These are phyloP conservation scores for Anhinga anhinga DNA, from an alignment of 2,113 vertebrate species.

Conservation along the genomic window DNA sequence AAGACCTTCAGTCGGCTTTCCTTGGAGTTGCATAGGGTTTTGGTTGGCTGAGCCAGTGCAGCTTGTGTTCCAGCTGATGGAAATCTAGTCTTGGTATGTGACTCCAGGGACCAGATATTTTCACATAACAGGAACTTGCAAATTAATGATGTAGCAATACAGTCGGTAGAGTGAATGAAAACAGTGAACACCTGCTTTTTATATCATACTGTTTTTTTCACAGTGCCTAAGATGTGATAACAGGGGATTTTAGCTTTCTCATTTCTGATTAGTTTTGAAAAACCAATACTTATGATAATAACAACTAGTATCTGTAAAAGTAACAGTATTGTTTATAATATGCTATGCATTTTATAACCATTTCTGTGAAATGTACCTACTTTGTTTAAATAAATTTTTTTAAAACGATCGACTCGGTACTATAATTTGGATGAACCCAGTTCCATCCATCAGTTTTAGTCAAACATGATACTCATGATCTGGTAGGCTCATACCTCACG, in stretches of 20 bases:
- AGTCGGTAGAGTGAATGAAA: not conserved
- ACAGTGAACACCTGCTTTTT: not conserved
- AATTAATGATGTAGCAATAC: not conserved
- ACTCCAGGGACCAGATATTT: not conserved
- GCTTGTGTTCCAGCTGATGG: not conserved
- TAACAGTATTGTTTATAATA: conserved; percentile 63
- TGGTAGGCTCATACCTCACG: not conserved
- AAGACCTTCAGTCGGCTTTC: not conserved
- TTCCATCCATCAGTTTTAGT: not conserved
- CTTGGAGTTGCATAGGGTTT: not conserved
- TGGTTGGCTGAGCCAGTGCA: not conserved
- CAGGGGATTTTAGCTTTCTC: conserved; percentile 58
- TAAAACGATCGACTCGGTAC: not conserved
- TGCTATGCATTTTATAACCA: conserved; percentile 76
- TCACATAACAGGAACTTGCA: not conserved
- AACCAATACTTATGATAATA: conserved; percentile 63
- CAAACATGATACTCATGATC: not conserved
- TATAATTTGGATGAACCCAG: not conserved
- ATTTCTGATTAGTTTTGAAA: conserved; percentile 52
- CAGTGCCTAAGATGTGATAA: conserved; percentile 35
- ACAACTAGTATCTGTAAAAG: conserved; percentile 40
- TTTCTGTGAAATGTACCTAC: conserved; percentile 83
- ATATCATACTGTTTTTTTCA: not conserved
- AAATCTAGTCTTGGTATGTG: not conserved
- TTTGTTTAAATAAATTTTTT: conserved; percentile 73